These are phyloP conservation scores for Chelmon rostratus DNA, from an alignment of 2,797 vertebrate genomes.

Conservation along the genomic window DNA sequence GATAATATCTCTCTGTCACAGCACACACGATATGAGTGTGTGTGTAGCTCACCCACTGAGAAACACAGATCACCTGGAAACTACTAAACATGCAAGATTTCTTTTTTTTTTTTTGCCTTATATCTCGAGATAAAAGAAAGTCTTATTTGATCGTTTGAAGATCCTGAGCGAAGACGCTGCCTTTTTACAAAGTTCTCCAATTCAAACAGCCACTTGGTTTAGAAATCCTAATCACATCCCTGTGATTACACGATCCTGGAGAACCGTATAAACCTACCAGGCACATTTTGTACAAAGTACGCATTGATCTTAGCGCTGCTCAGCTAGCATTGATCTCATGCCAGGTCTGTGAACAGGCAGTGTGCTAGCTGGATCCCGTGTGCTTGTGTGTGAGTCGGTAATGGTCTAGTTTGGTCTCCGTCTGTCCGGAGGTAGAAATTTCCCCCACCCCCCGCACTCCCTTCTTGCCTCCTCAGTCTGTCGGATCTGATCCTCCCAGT, in stretches of 20 bases:
- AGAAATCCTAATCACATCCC: conserved; percentile 53
- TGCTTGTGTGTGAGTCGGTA: conserved; percentile 27
- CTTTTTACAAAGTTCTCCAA: conserved; percentile 30
- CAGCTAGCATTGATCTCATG: conserved; percentile 47
- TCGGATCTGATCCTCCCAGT: conserved; percentile 67
- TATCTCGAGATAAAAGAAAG: conserved; percentile 25
- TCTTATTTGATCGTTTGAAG: conserved; percentile 35
- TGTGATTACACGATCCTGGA: conserved; percentile 44
- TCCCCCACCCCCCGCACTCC: conserved; percentile 7
- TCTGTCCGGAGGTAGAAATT: conserved; percentile 38
- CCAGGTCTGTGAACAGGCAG: conserved; percentile 37
- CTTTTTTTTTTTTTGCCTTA: not conserved
- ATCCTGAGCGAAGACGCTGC: conserved; percentile 21
- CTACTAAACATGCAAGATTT: conserved; percentile 15
- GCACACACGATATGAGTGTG: conserved; percentile 24
- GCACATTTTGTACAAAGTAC: conserved; percentile 50
- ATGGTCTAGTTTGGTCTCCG: conserved; percentile 46
- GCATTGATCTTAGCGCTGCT: conserved; percentile 49
- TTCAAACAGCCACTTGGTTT: conserved; percentile 34
- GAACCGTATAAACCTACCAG: conserved; percentile 37
- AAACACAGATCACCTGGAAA: conserved; percentile 48
- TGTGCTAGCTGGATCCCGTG: conserved; percentile 10
- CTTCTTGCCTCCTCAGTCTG: conserved; percentile 54
- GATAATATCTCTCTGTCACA: conserved; percentile 35
- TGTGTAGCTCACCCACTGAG: conserved; percentile 31